These are phyloP conservation scores for Chlorodrepanis virens DNA, from an alignment of 2,113 vertebrate species.

Conservation along the genomic window DNA sequence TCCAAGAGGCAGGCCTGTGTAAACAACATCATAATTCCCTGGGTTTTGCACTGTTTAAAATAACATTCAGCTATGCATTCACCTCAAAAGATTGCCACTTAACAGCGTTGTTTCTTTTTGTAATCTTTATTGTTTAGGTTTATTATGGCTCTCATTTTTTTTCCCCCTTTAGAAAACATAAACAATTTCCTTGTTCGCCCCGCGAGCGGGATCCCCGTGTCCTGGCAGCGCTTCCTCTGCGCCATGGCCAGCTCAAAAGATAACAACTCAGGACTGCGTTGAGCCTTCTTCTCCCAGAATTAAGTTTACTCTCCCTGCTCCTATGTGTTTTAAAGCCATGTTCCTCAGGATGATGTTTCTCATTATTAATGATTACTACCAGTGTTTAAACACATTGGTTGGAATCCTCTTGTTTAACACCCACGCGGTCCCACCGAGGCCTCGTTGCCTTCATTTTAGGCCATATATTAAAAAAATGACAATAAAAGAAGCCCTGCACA, in stretches of 20 bases:
- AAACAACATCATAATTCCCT: constrained; percentile 63
- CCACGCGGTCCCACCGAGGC: accelerated
- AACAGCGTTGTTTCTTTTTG: constrained; percentile 28
- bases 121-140: constrained; percentile 57
- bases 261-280: accelerated
- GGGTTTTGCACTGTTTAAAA: constrained; percentile 58
- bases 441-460: neutral
- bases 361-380: neutral
- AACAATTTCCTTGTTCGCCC: neutral
- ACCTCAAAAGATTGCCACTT: constrained; percentile 53
- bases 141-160: constrained; percentile 24
- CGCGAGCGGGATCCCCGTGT: accelerated
- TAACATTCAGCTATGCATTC: constrained; percentile 37
- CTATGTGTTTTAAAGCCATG: neutral
- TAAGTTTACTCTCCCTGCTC: neutral
- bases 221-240: accelerated
- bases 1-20: constrained; percentile 40
- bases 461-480: neutral
- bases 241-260: accelerated
- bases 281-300: neutral
- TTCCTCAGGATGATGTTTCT: neutral
- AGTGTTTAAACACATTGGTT: accelerated
- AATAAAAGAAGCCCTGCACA: neutral
- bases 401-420: neutral
- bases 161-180: neutral